Percentiles rank a stretch among this genome's conserved stretches.
phyloP scores from a whole-genome alignment of 1,140 invertebrate species.

The Drosophila burlai region DNA sequence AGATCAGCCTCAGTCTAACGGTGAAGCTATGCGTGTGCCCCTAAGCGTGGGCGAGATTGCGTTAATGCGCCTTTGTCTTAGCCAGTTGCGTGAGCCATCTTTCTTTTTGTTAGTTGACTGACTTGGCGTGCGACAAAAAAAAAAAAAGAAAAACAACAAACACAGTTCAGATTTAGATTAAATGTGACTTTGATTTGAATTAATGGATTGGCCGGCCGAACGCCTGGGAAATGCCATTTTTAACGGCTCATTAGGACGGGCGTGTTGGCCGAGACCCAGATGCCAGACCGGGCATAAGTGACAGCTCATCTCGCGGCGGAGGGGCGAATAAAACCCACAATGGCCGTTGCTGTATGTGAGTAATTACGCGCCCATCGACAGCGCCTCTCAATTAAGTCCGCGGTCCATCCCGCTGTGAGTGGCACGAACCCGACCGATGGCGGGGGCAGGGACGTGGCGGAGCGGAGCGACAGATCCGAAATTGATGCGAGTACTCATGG shows the following conservation, averaged over 20 bases:
- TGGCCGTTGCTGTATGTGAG: slow-evolving; percentile 41
- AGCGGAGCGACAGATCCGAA: slow-evolving; percentile 9
- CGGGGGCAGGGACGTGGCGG: slow-evolving; percentile 5
- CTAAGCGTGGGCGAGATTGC: slow-evolving; percentile 61
- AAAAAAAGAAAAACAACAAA: slow-evolving; percentile 8
- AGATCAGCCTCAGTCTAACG: slow-evolving; percentile 45
- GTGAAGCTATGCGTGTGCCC: slow-evolving; percentile 54
- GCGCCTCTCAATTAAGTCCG: slow-evolving; percentile 66
- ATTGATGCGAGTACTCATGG: slow-evolving; percentile 40
- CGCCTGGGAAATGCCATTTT: slow-evolving; percentile 62
- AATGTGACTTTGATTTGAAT: slow-evolving; percentile 69
- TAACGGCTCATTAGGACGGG: slow-evolving; percentile 55
- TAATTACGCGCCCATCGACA: slow-evolving; percentile 66
- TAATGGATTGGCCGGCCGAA: slow-evolving; percentile 50
- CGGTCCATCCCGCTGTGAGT: slow-evolving; percentile 44
- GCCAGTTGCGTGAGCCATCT: slow-evolving; percentile 53
- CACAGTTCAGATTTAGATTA: slow-evolving; percentile 48
- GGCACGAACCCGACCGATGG: slow-evolving; percentile 35
- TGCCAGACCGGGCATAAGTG: slow-evolving; percentile 37
- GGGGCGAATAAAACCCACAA: slow-evolving; percentile 37
- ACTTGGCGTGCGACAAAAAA: slow-evolving; percentile 62
- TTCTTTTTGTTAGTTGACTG: slow-evolving; percentile 14
- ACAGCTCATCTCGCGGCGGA: slow-evolving; percentile 36
- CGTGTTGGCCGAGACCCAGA: slow-evolving; percentile 71
- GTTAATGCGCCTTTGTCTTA: slow-evolving; percentile 73